Conservation (phyloP, 2,888 invertebrate species). For the Crematogaster levior region DNA sequence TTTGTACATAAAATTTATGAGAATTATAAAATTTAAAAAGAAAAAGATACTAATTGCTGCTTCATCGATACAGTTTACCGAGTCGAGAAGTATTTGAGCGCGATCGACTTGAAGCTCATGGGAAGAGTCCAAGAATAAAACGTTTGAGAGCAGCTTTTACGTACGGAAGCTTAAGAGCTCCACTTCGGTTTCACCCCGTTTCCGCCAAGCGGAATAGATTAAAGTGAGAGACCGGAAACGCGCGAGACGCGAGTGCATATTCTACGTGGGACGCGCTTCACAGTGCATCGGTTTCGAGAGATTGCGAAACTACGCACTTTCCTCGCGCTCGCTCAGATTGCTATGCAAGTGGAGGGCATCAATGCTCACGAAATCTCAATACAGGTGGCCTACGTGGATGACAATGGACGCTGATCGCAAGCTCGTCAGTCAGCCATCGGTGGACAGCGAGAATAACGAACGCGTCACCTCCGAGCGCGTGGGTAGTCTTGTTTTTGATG, state of each 20-base stretch:
- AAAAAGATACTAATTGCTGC: not conserved
- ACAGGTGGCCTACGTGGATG: slow-evolving; percentile 67
- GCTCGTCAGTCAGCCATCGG: slow-evolving; percentile 78
- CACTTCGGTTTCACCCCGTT: slow-evolving; percentile 12
- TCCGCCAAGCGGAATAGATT: slow-evolving; percentile 34
- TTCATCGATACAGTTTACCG: slow-evolving; percentile 14
- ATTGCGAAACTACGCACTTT: slow-evolving; percentile 3
- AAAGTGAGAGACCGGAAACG: slow-evolving; percentile 32
- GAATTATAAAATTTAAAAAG: not conserved
- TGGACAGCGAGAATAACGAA: slow-evolving; percentile 80
- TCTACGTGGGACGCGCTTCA: slow-evolving; percentile 5
- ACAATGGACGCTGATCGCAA: slow-evolving; percentile 79
- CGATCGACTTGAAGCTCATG: slow-evolving; percentile 10
- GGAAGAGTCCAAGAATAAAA: slow-evolving; percentile 36
- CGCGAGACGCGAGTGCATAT: slow-evolving; percentile 18
- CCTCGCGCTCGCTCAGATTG: slow-evolving; percentile 45
- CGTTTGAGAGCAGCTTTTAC: slow-evolving; percentile 26
- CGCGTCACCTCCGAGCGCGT: slow-evolving; percentile 74
- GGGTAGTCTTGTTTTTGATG: slow-evolving; percentile 69
- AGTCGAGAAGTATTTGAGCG: not conserved
- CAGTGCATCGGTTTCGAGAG: not conserved
- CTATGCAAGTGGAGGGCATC: slow-evolving; percentile 61
- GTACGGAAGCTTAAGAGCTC: slow-evolving; percentile 12
- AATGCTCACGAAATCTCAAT: slow-evolving; percentile 55
- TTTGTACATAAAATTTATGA: not conserved